Evolutionary conservation across 2,888 invertebrate genomes (phyloP).

Genomic region (Drosophila gaucha): DNA sequence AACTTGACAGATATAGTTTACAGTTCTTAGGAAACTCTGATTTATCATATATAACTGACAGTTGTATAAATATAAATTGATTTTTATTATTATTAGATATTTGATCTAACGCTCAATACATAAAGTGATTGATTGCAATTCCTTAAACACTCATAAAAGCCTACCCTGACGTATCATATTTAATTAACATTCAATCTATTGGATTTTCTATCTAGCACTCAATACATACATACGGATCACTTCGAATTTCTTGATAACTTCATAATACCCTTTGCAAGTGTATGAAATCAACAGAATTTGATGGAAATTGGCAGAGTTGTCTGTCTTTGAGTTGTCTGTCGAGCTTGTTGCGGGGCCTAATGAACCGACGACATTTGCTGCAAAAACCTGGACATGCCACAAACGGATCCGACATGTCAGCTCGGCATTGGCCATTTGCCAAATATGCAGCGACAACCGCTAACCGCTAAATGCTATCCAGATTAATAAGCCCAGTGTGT

Average conservation of each 20-base stretch:
- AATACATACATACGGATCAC: no score
- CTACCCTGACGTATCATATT: no score
- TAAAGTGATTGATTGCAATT: no score
- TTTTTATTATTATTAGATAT: no score
- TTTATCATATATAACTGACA: neutral
- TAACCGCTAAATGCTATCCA: conserved; percentile 69
- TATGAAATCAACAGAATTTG: conserved; percentile 54
- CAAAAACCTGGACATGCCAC: conserved; percentile 39
- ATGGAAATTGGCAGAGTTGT: conserved; percentile 77
- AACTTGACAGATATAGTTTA: neutral
- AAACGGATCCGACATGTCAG: conserved; percentile 46
- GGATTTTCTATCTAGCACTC: no score
- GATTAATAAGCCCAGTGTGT: conserved; percentile 67
- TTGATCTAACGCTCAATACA: no score
- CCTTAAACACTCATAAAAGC: no score
- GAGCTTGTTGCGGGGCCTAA: conserved; percentile 60
- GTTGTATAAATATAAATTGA: no score
- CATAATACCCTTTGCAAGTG: conserved; percentile 2
- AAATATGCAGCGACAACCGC: conserved; percentile 71
- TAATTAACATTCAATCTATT: no score
- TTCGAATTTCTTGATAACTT: neutral
- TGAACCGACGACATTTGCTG: conserved; percentile 70
- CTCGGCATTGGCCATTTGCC: conserved; percentile 52
- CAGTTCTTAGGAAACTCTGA: neutral
- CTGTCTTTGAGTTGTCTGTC: conserved; percentile 53